Conservation (phyloP, 35 echinoderm and acorn worm species). For the Amphiura filiformis region DNA sequence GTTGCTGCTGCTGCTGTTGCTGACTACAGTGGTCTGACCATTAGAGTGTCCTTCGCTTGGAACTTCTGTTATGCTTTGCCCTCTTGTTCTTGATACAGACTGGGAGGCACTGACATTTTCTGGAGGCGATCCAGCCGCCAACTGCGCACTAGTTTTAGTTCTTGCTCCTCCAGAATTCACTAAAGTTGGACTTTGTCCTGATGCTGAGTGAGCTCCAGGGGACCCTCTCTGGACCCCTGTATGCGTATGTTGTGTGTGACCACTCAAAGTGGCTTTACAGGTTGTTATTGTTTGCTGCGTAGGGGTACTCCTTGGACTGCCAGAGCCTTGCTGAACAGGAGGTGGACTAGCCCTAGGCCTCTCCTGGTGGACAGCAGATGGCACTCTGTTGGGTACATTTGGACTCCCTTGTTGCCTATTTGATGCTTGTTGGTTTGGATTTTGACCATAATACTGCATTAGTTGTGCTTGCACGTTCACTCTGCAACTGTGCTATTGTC, state of each 20-base stretch:
- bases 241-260: neutral
- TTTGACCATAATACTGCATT: conserved; percentile 40
- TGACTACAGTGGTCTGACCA: conserved; percentile 6
- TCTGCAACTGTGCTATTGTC: conserved; percentile 81
- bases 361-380: neutral
- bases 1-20: too few relatives aligned
- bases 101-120: neutral
- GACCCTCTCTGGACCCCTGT: neutral
- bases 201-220: neutral
- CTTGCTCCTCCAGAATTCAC: neutral
- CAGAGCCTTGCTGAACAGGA: conserved; percentile 13
- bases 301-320: conserved; percentile 9
- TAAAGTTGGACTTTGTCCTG: neutral
- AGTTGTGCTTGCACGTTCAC: conserved; percentile 57
- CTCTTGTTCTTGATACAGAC: neutral
- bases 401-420: conserved; percentile 17
- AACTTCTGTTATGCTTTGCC: neutral
- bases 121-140: conserved; percentile 39
- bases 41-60: neutral
- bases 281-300: neutral
- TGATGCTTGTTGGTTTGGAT: conserved; percentile 5
- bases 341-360: conserved; percentile 37
- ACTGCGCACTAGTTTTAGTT: conserved; percentile 19
- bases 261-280: neutral
- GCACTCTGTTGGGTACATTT: conserved; percentile 13